Percentiles rank a stretch among this genome's conserved stretches.
These are phyloP conservation scores for Metallyticus violacea DNA, from an alignment of 2,888 invertebrate genomes.

Conservation along the genomic window DNA sequence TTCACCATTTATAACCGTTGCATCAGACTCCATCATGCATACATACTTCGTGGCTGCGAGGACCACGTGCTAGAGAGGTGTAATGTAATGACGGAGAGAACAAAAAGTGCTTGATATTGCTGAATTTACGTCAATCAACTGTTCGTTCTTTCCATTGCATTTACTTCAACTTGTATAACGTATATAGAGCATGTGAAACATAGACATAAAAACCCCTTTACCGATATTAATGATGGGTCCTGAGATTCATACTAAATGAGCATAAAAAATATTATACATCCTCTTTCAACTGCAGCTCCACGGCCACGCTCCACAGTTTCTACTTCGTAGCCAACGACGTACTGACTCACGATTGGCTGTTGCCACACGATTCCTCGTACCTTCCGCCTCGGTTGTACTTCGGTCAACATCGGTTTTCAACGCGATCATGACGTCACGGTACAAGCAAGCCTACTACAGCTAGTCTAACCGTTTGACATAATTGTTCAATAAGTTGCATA, in stretches of 20 bases:
- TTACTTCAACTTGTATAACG: background rate
- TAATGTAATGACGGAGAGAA: background rate
- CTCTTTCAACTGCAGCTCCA: background rate
- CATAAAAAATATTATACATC: background rate
- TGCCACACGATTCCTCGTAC: background rate
- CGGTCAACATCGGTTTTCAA: background rate
- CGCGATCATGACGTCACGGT: slow-evolving; percentile 16
- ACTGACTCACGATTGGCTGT: slow-evolving; percentile 18
- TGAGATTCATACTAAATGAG: background rate
- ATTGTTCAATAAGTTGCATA: slow-evolving; percentile 16
- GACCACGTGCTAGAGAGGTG: background rate
- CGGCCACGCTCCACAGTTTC: background rate
- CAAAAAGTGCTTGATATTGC: background rate
- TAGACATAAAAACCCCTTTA: background rate
- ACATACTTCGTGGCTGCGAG: background rate
- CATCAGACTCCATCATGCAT: background rate
- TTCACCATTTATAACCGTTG: no score
- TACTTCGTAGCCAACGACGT: background rate
- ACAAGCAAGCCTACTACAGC: background rate
- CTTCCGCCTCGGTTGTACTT: background rate
- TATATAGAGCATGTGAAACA: background rate
- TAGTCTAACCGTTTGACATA: background rate
- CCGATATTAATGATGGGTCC: background rate
- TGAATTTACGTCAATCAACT: background rate
- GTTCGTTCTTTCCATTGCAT: background rate